Conservation (phyloP, 2,797 vertebrate species). For the Periparus ater region DNA sequence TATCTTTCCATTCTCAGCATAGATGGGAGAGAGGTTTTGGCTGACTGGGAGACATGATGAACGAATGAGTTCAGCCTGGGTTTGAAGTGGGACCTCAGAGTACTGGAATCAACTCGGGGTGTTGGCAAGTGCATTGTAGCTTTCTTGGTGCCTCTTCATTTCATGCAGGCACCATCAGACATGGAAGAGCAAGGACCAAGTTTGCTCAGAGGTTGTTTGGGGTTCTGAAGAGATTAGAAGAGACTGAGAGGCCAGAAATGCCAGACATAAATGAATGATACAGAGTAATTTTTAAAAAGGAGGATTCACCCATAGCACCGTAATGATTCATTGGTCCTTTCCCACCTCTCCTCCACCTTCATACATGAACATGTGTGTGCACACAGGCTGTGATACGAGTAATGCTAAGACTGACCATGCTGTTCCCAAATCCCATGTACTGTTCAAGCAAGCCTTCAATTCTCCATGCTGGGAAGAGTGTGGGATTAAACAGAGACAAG, state of each 20-base stretch:
- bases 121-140: neutral
- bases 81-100: neutral
- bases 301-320: constrained; percentile 35
- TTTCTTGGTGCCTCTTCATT: constrained; percentile 4
- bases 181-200: neutral
- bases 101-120: neutral
- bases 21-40: neutral
- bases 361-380: accelerated
- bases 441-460: constrained; percentile 46
- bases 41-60: neutral
- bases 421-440: neutral
- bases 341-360: neutral
- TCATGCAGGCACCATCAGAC: neutral
- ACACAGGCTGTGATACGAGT: neutral
- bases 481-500: constrained; percentile 19
- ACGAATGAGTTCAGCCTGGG: neutral
- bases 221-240: neutral
- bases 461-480: constrained; percentile 4
- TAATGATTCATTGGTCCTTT: constrained; percentile 12
- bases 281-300: neutral
- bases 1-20: neutral
- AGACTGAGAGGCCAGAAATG: constrained; percentile 17
- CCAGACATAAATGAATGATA: neutral
- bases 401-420: neutral
- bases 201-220: constrained; percentile 15